Percentiles rank a stretch among this genome's conserved stretches.
Conservation (phyloP, 1,140 invertebrate species). For the Brachionus rotundiformis region DNA sequence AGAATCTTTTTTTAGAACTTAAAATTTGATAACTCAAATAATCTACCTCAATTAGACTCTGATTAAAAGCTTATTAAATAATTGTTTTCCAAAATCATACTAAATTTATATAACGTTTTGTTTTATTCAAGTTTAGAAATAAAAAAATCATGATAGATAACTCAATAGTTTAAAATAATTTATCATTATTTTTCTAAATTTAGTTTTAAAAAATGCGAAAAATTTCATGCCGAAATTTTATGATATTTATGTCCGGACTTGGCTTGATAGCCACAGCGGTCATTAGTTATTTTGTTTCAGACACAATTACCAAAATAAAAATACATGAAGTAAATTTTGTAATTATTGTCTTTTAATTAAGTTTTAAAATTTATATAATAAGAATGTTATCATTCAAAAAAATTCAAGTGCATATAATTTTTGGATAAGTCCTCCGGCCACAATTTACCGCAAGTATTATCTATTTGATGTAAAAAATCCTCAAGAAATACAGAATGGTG, state of each 20-base stretch:
- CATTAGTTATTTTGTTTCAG: constrained; percentile 11
- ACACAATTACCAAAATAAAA: not conserved
- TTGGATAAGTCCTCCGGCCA: constrained; percentile 7
- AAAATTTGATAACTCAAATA: too few relatives aligned
- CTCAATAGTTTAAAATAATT: not conserved
- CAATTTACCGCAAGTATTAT: constrained; percentile 31
- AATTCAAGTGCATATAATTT: constrained; percentile 21
- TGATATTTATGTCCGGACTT: not conserved
- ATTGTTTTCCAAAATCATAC: too few relatives aligned
- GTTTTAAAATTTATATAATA: constrained; percentile 35
- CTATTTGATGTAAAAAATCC: constrained; percentile 28
- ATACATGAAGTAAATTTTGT: not conserved
- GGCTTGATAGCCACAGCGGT: not conserved
- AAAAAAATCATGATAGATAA: not conserved
- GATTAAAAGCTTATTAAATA: not conserved
- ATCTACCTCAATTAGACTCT: too few relatives aligned
- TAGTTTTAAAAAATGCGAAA: not conserved
- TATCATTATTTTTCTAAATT: not conserved
- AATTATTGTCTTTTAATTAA: not conserved
- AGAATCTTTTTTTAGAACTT: not conserved
- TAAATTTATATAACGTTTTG: not conserved
- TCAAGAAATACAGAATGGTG: constrained; percentile 4
- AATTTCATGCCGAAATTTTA: not conserved
- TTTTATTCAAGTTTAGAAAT: not conserved
- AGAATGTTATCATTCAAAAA: constrained; percentile 33